Conservation (phyloP, 1,140 invertebrate genomes). For the Leguminivora glycinivorella region DNA sequence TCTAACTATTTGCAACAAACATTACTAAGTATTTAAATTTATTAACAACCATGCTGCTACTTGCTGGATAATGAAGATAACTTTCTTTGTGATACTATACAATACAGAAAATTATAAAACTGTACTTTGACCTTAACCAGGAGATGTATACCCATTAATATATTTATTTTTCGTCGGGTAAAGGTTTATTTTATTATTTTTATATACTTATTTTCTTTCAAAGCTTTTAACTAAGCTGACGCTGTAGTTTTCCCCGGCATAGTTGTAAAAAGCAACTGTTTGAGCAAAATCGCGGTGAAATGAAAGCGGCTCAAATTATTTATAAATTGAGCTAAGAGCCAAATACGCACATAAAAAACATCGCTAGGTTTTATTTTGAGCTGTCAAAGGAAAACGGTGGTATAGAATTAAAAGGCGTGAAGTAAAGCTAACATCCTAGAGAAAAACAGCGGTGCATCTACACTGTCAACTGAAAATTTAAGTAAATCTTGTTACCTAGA, state of each 20-base stretch:
- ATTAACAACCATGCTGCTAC: neutral
- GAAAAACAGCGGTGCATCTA: neutral
- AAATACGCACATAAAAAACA: neutral
- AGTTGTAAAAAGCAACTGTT: neutral
- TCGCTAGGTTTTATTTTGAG: neutral
- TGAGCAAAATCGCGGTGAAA: neutral
- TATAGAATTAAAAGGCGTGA: neutral
- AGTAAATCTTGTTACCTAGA: too few relatives aligned
- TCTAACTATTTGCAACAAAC: slow-evolving; percentile 12
- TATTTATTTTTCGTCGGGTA: neutral
- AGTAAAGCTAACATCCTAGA: slow-evolving; percentile 1
- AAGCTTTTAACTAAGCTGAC: too few relatives aligned
- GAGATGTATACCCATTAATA: too few relatives aligned
- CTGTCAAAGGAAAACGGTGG: neutral
- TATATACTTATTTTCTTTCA: too few relatives aligned
- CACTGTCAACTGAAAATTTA: too few relatives aligned
- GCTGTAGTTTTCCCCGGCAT: neutral
- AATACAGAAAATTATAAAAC: neutral
- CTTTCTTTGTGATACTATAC: neutral
- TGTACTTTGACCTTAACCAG: neutral
- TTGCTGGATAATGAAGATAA: neutral
- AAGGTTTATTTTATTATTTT: too few relatives aligned
- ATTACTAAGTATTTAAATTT: neutral
- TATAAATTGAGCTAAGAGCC: neutral
- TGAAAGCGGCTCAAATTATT: neutral